Percentiles rank a stretch among this genome's conserved stretches.
These are phyloP conservation scores for Aquatica leii DNA, from an alignment of 2,888 invertebrate species.

Conservation along the genomic window DNA sequence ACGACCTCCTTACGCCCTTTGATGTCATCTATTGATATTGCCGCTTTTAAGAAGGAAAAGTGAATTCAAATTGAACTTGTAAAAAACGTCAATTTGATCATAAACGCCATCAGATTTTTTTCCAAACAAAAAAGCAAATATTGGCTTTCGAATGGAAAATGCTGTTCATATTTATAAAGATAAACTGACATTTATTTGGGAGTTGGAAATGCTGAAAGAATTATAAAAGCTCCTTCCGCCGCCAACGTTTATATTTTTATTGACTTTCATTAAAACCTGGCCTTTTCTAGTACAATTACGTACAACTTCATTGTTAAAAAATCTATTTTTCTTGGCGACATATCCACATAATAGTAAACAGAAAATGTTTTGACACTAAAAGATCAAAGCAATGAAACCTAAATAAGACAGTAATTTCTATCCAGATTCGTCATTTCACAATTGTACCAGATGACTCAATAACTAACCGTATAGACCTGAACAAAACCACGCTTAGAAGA, in stretches of 20 bases:
- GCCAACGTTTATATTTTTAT: background rate
- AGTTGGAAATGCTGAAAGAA: background rate
- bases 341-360: too few relatives aligned
- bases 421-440: too few relatives aligned
- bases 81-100: background rate
- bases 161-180: background rate
- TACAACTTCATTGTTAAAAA: too few relatives aligned
- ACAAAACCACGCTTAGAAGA: too few relatives aligned
- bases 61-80: constrained; percentile 5
- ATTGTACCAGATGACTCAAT: too few relatives aligned
- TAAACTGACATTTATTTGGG: background rate
- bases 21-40: constrained; percentile 32
- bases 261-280: background rate
- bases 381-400: background rate
- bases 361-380: background rate
- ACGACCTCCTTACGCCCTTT: constrained; percentile 40
- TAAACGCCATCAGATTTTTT: background rate
- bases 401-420: too few relatives aligned
- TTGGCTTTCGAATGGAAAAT: background rate
- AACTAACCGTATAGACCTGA: too few relatives aligned
- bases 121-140: background rate
- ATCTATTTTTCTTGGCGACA: too few relatives aligned
- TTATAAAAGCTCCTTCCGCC: background rate
- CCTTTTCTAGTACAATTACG: too few relatives aligned
- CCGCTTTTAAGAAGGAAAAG: constrained; percentile 17